Percentiles rank a stretch among this genome's conserved stretches.
These are phyloP conservation scores for Ceyx erithaca DNA, from an alignment of 2,797 vertebrate genomes.

Conservation along the genomic window DNA sequence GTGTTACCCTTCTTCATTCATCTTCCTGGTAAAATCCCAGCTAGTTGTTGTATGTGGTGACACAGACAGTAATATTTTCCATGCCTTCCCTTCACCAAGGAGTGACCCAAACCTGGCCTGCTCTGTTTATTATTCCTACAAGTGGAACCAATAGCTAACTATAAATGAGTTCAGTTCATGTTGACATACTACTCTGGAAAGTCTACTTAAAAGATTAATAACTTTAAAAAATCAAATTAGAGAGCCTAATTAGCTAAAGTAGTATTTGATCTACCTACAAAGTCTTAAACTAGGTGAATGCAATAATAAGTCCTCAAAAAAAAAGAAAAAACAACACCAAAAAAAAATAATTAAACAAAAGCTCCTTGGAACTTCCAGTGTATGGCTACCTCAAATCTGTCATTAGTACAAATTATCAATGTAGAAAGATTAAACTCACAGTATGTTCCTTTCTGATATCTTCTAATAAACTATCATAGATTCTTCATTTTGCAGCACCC, in stretches of 20 bases:
- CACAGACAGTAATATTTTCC: neutral
- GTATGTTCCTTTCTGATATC: fast-evolving
- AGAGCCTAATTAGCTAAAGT: conserved; percentile 46
- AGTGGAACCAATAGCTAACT: neutral
- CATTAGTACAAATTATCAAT: neutral
- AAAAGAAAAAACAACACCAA: neutral
- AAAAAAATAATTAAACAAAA: neutral
- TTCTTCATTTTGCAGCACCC: too few species aligned
- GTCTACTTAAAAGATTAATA: conserved; percentile 49
- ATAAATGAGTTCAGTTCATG: neutral
- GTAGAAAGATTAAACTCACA: neutral
- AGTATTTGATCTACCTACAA: conserved; percentile 35
- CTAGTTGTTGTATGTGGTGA: neutral
- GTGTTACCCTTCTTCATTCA: neutral
- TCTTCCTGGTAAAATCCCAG: neutral
- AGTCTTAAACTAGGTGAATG: conserved; percentile 21
- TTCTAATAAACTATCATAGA: neutral
- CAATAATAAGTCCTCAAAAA: neutral
- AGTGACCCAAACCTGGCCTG: neutral
- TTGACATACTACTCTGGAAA: conserved; percentile 11
- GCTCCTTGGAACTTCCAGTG: neutral
- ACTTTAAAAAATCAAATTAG: conserved; percentile 39
- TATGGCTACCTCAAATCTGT: fast-evolving
- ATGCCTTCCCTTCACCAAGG: neutral
- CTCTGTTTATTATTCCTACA: neutral